Evolutionary conservation across 2,888 invertebrate species (phyloP), one percentile per base, ranked within the genome.

Genomic region (Tupiocoris notatus): DNA sequence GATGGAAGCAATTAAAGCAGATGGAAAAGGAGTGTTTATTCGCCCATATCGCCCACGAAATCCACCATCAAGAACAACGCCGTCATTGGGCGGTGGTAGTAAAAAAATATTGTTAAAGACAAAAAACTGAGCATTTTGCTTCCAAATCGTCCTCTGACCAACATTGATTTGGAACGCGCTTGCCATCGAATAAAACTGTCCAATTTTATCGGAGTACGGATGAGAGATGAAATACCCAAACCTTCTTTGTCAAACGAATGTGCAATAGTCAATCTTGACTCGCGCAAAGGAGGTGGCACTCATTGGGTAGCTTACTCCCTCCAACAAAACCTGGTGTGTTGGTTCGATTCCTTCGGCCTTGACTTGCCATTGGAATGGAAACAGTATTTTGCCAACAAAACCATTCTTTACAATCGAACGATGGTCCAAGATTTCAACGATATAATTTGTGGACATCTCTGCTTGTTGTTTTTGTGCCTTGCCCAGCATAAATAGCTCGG

Each of bases 281-380:
- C 78, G 56, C 59, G 76, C 23, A 16, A 77, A 16, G 78, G 77
- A 7, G 64, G 73, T 17, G 79, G 80, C 12, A 81, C 79, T 17
- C 80, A 81, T 68, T 81, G 80, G 80, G 79, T 79, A 1, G 76
- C 79, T 17, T 81, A 81, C 65, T 73, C 23, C 17, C 16, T 24
- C 16, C 18, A 62, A 23, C 18, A 6, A 22, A 61, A 61, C 16
- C 18, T 17, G 2, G 22, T 23, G 3, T 12, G 23, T 23, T 73
- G 61, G 25, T 73, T 73, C 61, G 71, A 73, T 17, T 21, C 22
- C 25, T 61, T 17, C 24, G 71, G 71, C 2, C 24, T 61, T 7
- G 12, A 20, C 20, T 54, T 63, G 9, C 74, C 74, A 12, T 23
- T 20, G 22, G 64, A 74, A 74, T 22, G 22, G 23, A 59, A 17